These are phyloP conservation scores for Cremastobaeus sp. DNA, from an alignment of 2,888 invertebrate genomes.

Conservation along the genomic window DNA sequence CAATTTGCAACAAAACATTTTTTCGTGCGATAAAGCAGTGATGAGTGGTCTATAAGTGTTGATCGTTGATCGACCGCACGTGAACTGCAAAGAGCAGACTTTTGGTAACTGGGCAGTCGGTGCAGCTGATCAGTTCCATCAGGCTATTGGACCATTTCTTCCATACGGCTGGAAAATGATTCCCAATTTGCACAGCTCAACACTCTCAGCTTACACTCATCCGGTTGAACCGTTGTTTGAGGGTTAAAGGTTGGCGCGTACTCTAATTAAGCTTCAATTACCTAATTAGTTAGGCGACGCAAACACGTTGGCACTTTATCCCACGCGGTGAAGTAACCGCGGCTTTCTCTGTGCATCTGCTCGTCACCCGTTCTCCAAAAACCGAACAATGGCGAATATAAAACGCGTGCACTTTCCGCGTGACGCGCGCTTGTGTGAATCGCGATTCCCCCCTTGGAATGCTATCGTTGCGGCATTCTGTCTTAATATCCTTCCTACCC, in stretches of 20 bases:
- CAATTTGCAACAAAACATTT: no score
- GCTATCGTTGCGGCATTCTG: constrained; percentile 46
- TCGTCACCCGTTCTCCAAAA: constrained; percentile 62
- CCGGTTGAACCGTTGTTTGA: no score
- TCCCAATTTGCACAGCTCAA: no score
- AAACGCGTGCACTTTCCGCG: constrained; percentile 70
- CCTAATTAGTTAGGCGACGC: constrained; percentile 69
- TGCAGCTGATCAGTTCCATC: no score
- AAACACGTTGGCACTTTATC: constrained; percentile 68
- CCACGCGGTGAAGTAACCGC: constrained; percentile 75
- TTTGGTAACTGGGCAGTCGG: no score
- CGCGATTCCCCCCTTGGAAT: constrained; percentile 35
- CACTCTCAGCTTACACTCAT: no score
- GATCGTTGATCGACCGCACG: no score
- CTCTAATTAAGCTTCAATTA: constrained; percentile 72
- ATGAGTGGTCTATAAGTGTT: no score
- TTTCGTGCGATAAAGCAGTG: no score
- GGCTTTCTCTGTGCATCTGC: constrained; percentile 69
- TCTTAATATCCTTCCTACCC: constrained; percentile 57
- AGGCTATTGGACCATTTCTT: no score
- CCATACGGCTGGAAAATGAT: no score
- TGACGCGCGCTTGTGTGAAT: constrained; percentile 68
- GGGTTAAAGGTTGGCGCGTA: constrained; percentile 63
- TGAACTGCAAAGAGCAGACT: no score
- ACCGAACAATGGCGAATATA: constrained; percentile 71